phyloP scores from a whole-genome alignment of 2,888 invertebrate species.

The Therioaphis trifolii region DNA sequence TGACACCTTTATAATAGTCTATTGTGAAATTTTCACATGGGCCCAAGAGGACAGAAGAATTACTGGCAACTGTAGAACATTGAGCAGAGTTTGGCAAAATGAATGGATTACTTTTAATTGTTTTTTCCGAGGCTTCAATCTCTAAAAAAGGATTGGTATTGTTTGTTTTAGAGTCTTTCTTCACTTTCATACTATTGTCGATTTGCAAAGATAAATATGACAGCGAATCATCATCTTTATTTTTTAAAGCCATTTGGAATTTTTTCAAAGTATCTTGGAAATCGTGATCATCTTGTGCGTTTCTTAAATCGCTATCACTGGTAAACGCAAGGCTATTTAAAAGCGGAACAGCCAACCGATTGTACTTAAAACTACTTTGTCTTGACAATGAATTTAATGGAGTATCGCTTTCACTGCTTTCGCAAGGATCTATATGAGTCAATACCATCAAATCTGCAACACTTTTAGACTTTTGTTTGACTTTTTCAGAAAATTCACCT shows the following conservation, averaged over 20 bases:
- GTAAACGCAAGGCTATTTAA: constrained; percentile 69
- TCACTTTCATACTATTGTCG: constrained; percentile 49
- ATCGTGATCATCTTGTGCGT: constrained; percentile 71
- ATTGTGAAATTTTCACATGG: constrained; percentile 73
- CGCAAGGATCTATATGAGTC: constrained; percentile 76
- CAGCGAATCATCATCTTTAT: constrained; percentile 66
- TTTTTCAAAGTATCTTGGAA: constrained; percentile 73
- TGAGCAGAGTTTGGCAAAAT: constrained; percentile 52
- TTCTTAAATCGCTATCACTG: constrained; percentile 73
- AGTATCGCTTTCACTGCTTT: constrained; percentile 71
- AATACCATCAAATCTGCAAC: constrained; percentile 77
- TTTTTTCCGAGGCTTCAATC: constrained; percentile 68
- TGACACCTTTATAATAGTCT: constrained; percentile 71
- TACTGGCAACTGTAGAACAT: constrained; percentile 68
- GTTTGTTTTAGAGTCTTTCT: constrained; percentile 42
- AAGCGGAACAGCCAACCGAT: constrained; percentile 67
- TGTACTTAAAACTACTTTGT: constrained; percentile 64
- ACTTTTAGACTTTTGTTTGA: constrained; percentile 76
- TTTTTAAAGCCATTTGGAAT: constrained; percentile 67
- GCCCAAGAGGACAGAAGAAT: constrained; percentile 73
- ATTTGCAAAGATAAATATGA: constrained; percentile 60
- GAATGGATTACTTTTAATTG: constrained; percentile 58
- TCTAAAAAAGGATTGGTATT: constrained; percentile 68
- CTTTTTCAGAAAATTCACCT: constrained; percentile 72
- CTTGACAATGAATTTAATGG: constrained; percentile 66